Conservation (phyloP, 2,888 invertebrate species). For the Ecliptopera silaceata region DNA sequence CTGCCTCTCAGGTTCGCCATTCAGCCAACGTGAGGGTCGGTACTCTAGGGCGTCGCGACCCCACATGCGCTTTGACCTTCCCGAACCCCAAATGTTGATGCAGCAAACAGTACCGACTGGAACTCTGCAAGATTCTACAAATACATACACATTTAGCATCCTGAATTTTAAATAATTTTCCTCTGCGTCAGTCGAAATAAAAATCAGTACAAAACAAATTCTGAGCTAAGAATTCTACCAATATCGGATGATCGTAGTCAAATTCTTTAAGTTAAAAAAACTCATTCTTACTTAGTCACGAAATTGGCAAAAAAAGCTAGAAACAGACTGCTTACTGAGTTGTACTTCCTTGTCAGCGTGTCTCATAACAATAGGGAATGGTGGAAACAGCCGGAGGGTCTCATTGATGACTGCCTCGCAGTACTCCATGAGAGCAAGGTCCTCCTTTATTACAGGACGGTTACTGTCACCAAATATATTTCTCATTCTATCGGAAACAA, state of each 20-base stretch:
- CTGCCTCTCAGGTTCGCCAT: constrained; percentile 26
- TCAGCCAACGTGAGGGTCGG: constrained; percentile 63
- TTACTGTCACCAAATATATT: constrained; percentile 55
- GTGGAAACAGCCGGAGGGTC: constrained; percentile 58
- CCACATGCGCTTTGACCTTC: constrained; percentile 55
- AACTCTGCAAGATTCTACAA: constrained; percentile 53
- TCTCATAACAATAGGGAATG: constrained; percentile 51
- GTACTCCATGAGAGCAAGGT: constrained; percentile 54
- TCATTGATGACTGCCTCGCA: constrained; percentile 61
- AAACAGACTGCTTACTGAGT: constrained; percentile 49
- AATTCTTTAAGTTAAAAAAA: too few relatives aligned
- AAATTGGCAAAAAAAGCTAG: neutral
- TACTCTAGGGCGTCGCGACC: constrained; percentile 54
- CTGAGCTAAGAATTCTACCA: too few relatives aligned
- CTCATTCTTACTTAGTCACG: too few relatives aligned
- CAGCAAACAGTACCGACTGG: constrained; percentile 51
- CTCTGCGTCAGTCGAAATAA: too few relatives aligned
- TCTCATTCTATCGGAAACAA: constrained; percentile 42
- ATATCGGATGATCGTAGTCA: too few relatives aligned
- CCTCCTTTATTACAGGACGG: constrained; percentile 51
- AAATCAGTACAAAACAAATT: neutral
- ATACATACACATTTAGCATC: neutral
- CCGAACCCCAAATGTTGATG: constrained; percentile 58
- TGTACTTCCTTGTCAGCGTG: constrained; percentile 55
- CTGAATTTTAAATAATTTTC: too few relatives aligned